Base-by-base conservation (phyloP, 2,797 vertebrate species). In the Acipenser ruthenus region DNA sequence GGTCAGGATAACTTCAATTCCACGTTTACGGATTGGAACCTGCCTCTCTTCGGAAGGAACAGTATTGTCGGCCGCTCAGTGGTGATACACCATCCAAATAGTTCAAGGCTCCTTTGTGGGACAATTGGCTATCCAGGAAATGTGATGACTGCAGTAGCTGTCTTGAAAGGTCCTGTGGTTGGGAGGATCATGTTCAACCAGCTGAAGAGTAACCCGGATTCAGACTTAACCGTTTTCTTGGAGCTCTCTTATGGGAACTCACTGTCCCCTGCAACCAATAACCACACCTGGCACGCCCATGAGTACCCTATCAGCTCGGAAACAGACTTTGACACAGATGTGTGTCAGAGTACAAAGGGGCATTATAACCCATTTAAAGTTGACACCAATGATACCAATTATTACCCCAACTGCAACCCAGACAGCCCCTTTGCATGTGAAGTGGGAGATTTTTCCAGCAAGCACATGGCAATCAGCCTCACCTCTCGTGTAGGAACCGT, bases 201-300 rank as follows among this genome's bases (percentile, higher is more conserved):
- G 71, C 66, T 85, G 60, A 73, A 65, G 6, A 71, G 67, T 73
- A 75, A 84, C 63, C 86, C 87, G 11, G 74, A 90, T 56, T 86
- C 88, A 10, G 92, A 93, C 6, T 79, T 93, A 2, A 83, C 89
- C 2, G 70, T 91, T 63, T 92, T 91, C 65, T 6, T 81, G 69
- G 84, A 91, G 71, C 71, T 93, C 50, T 77, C 80, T 1, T 84
- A 89, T 8, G 85, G 82, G 61, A 75, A 76, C 62, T 48, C 75
- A 23, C 73, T 79, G 15, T 58, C 8, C 6, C 48, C 47, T 0
- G 49, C 74, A 49, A 90, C 86, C 51, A n/a, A 0, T 64, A 73
- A 82, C 63, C 92, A 93, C 73, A 86, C 83, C 63, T 93, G 90
- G 90, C 90, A 92, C 64, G 69, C 91, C 70, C 90, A 93, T 66